Conservation (phyloP, 2,888 invertebrate genomes). For the Laothoe populi region DNA sequence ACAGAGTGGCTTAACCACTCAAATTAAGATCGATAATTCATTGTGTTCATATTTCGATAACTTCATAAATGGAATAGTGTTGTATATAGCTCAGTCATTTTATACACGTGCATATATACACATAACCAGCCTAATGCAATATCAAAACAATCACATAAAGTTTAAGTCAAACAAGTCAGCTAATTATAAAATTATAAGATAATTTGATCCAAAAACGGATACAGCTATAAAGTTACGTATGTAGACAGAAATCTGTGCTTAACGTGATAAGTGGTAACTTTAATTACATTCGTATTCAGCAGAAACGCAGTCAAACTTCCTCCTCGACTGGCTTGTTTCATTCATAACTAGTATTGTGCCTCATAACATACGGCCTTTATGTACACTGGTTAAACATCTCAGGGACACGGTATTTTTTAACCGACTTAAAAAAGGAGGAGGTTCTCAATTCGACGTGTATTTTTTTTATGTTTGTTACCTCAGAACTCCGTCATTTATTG, state of each 20-base stretch:
- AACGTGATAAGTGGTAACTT: slow-evolving; percentile 47
- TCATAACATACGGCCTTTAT: slow-evolving; percentile 50
- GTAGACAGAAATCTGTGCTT: slow-evolving; percentile 34
- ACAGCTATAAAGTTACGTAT: slow-evolving; percentile 21
- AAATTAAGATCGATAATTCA: no score
- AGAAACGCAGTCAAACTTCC: slow-evolving; percentile 52
- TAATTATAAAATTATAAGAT: neutral
- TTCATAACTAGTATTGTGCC: slow-evolving; percentile 63
- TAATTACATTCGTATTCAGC: slow-evolving; percentile 62
- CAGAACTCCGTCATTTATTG: no score
- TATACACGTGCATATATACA: neutral
- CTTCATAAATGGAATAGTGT: no score
- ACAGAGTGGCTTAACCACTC: no score
- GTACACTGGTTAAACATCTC: neutral
- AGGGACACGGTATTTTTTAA: no score
- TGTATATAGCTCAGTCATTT: no score
- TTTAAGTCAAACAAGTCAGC: neutral
- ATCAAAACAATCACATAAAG: neutral
- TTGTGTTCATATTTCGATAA: no score
- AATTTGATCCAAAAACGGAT: neutral
- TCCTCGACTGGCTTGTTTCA: slow-evolving; percentile 44
- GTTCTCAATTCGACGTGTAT: no score
- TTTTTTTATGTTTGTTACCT: no score
- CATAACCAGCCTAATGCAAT: no score
- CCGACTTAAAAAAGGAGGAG: no score